A percentile compares a stretch with the other conserved stretches of the same genome.
Evolutionary conservation across 2,888 invertebrate species (phyloP).

Genomic region (Xiphydria camelus): DNA sequence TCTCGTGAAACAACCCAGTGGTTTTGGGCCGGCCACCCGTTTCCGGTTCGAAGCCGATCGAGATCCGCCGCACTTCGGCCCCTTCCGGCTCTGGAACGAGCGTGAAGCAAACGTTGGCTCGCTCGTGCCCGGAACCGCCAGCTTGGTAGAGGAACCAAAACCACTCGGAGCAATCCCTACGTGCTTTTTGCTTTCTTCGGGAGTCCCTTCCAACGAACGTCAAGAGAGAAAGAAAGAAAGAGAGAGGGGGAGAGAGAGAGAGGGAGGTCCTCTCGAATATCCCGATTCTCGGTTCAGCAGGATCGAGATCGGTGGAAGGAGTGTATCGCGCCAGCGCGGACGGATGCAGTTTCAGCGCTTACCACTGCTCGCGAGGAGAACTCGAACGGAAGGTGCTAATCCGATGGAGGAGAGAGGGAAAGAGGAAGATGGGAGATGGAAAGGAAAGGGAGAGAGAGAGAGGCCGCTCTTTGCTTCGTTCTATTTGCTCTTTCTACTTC

Average conservation of each 20-base stretch:
- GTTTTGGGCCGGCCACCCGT: slow-evolving; percentile 52
- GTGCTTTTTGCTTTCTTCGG: no score
- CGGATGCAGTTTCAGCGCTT: no score
- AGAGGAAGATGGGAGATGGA: neutral
- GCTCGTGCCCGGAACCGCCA: slow-evolving; percentile 47
- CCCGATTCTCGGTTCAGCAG: no score
- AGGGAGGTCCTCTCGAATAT: no score
- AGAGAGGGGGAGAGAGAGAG: no score
- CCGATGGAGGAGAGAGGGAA: slow-evolving; percentile 1
- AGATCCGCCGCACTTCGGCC: slow-evolving; percentile 54
- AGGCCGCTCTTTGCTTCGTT: no score
- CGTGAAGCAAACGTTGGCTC: slow-evolving; percentile 27
- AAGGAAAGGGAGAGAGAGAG: slow-evolving; percentile 1
- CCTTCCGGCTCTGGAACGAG: slow-evolving; percentile 25
- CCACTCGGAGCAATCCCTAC: no score
- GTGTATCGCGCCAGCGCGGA: no score
- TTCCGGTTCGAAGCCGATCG: slow-evolving; percentile 53
- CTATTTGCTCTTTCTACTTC: no score
- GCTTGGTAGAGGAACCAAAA: slow-evolving; percentile 35
- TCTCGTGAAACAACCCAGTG: slow-evolving; percentile 53
- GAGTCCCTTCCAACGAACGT: no score
- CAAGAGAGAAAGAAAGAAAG: no score
- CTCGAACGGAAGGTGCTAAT: neutral
- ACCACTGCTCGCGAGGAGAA: neutral
- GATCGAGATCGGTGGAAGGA: no score